Conservation (phyloP, 1,140 invertebrate species). For the Euura saliciscinereae region DNA sequence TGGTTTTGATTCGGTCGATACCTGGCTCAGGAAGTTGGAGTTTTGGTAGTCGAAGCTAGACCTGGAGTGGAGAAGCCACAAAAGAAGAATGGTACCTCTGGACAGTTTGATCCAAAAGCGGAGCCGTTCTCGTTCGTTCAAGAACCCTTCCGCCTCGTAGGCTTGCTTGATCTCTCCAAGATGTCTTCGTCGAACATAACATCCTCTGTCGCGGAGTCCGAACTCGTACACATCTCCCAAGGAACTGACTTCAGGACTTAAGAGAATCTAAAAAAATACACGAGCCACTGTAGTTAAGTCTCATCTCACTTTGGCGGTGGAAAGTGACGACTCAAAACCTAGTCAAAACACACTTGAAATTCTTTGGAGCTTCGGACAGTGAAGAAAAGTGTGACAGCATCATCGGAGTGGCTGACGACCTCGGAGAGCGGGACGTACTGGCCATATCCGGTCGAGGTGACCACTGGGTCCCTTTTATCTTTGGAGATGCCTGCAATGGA, state of each 20-base stretch:
- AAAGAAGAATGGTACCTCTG: constrained; percentile 9
- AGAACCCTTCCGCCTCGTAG: constrained; percentile 15
- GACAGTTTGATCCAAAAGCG: constrained; percentile 24
- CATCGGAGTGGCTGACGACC: constrained; percentile 20
- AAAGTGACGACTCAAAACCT: neutral
- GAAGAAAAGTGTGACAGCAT: constrained; percentile 23
- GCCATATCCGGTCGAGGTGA: constrained; percentile 21
- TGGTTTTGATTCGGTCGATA: too few species aligned
- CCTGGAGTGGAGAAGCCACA: too few species aligned
- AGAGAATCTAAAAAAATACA: constrained; percentile 16
- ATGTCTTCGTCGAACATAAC: constrained; percentile 14
- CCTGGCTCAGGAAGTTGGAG: too few species aligned
- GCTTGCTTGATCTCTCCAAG: constrained; percentile 19
- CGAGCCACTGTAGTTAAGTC: too few species aligned
- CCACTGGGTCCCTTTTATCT: constrained; percentile 16
- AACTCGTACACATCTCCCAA: constrained; percentile 22
- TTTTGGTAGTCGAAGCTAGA: neutral
- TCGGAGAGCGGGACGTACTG: constrained; percentile 21
- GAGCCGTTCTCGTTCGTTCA: constrained; percentile 12
- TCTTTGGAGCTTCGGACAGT: constrained; percentile 16
- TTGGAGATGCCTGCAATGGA: constrained; percentile 15
- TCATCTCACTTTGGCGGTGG: too few species aligned
- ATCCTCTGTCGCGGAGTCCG: constrained; percentile 15
- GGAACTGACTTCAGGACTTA: constrained; percentile 15
- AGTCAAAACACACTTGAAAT: constrained; percentile 18